These are phyloP conservation scores for Gryon sp. DNA, from an alignment of 1,140 invertebrate species.

Conservation along the genomic window DNA sequence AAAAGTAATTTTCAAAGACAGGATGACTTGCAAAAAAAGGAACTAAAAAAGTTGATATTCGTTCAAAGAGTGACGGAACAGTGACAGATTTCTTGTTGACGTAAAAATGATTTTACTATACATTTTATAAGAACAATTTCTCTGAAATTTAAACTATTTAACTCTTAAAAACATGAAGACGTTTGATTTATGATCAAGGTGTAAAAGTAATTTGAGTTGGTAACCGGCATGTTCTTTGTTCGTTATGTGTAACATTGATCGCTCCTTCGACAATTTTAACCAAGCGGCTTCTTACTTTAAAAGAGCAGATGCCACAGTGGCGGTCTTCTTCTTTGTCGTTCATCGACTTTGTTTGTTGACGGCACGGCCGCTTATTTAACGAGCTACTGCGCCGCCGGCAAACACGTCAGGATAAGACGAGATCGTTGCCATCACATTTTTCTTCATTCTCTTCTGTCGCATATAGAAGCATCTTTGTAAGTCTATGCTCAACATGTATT, in stretches of 20 bases:
- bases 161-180: constrained; percentile 37
- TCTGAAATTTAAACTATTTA: neutral
- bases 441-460: constrained; percentile 62
- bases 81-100: too few relatives aligned
- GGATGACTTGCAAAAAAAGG: too few relatives aligned
- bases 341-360: constrained; percentile 61
- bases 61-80: too few relatives aligned
- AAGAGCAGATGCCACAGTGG: constrained; percentile 55
- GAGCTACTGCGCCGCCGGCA: constrained; percentile 60
- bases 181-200: constrained; percentile 61
- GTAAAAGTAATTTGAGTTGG: constrained; percentile 44
- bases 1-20: too few relatives aligned
- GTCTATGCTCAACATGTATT: constrained; percentile 56
- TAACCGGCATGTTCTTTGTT: constrained; percentile 45
- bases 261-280: constrained; percentile 43
- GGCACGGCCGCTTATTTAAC: constrained; percentile 60
- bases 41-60: too few relatives aligned
- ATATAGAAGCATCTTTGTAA: constrained; percentile 62
- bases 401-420: constrained; percentile 58
- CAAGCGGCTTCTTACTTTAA: constrained; percentile 50
- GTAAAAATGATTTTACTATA: too few relatives aligned
- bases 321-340: constrained; percentile 59
- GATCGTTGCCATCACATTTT: constrained; percentile 56
- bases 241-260: constrained; percentile 40
- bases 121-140: too few relatives aligned